These are phyloP conservation scores for Sitta carolinensis DNA, from an alignment of 2,797 vertebrate genomes.

Conservation along the genomic window DNA sequence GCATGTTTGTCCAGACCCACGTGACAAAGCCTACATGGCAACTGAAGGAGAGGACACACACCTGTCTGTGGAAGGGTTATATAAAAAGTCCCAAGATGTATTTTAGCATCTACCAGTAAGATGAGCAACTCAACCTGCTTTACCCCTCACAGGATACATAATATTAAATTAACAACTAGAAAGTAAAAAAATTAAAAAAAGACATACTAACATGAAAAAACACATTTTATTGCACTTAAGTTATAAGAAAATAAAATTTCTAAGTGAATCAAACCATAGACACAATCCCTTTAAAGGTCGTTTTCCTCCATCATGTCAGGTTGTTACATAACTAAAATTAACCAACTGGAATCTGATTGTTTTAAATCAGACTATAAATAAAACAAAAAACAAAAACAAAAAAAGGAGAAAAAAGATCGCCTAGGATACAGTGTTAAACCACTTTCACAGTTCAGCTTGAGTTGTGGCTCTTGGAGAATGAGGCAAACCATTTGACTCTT, in stretches of 20 bases:
- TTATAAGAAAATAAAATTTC: conserved; percentile 99
- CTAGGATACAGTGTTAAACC: conserved; percentile 99
- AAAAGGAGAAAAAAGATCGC: conserved; percentile 86
- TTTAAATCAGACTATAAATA: conserved; percentile 99
- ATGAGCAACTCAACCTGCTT: not conserved
- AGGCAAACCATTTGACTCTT: conserved; percentile 90
- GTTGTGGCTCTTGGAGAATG: conserved; percentile 97
- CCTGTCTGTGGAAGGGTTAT: not conserved
- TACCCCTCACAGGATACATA: not conserved
- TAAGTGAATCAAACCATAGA: conserved; percentile 99
- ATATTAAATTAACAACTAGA: not conserved
- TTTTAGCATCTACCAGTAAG: not conserved
- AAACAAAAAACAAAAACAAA: conserved; percentile 78
- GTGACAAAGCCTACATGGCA: not conserved
- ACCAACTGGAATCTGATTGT: conserved; percentile 98
- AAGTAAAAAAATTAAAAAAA: conserved; percentile 37
- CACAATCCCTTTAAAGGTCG: conserved; percentile 99
- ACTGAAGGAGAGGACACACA: not conserved
- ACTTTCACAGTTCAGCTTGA: conserved; percentile 99
- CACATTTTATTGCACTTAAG: conserved; percentile 99
- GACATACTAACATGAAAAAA: conserved; percentile 85
- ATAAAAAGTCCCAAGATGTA: not conserved
- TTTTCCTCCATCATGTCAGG: conserved; percentile 96
- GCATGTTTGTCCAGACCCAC: not conserved
- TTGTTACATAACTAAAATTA: conserved; percentile 98